Percentiles rank a stretch among this genome's conserved stretches.
These are phyloP conservation scores for Pterostichus niger DNA, from an alignment of 2,888 invertebrate genomes.

Conservation along the genomic window DNA sequence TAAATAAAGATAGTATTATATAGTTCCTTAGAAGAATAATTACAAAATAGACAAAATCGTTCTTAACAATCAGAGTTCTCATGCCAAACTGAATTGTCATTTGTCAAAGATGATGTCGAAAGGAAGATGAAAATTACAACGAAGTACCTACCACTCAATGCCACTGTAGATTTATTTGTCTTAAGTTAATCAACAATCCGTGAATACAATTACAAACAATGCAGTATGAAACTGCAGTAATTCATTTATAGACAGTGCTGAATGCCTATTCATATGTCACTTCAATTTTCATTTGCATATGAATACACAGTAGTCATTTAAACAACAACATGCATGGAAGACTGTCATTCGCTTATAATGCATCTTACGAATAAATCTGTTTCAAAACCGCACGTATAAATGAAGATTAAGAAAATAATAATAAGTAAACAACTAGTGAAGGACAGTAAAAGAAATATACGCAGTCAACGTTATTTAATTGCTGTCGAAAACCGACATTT, in stretches of 20 bases:
- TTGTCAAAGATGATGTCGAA: not conserved
- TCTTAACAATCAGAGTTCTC: not conserved
- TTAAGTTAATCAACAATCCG: slow-evolving; percentile 40
- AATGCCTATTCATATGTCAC: slow-evolving; percentile 42
- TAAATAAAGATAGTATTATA: too few species aligned
- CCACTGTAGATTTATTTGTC: slow-evolving; percentile 32
- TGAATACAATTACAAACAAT: slow-evolving; percentile 41
- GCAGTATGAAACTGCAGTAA: slow-evolving; percentile 41
- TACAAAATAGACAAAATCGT: too few species aligned
- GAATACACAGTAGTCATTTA: slow-evolving; percentile 35
- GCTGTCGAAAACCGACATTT: too few species aligned
- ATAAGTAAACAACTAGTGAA: too few species aligned
- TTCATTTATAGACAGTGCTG: slow-evolving; percentile 48
- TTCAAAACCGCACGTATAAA: slow-evolving; percentile 8
- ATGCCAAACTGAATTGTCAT: not conserved
- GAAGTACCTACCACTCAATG: not conserved
- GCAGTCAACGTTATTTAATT: too few species aligned
- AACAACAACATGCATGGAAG: slow-evolving; percentile 7
- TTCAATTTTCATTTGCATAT: slow-evolving; percentile 25
- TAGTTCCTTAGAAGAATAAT: too few species aligned
- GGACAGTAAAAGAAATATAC: too few species aligned
- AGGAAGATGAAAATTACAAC: slow-evolving; percentile 9
- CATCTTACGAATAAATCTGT: slow-evolving; percentile 1
- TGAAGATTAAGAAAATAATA: not conserved
- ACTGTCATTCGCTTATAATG: slow-evolving; percentile 1